phyloP scores from a whole-genome alignment of 2,888 invertebrate species.

The Hypomecis punctinalis region DNA sequence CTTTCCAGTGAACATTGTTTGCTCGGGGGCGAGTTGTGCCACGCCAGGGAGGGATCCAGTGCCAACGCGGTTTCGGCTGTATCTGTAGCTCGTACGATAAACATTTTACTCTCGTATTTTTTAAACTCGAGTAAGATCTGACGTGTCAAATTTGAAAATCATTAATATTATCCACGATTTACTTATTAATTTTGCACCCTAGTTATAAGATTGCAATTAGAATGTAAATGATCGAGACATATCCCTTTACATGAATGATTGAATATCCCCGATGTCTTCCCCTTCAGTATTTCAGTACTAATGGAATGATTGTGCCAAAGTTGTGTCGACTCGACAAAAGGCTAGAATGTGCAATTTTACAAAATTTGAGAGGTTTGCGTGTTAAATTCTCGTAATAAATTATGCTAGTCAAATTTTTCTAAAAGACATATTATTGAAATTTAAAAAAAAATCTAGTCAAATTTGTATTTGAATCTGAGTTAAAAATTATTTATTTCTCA shows the following conservation, averaged over 20 bases:
- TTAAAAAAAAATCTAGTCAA: conserved; percentile 76
- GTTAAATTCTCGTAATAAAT: conserved; percentile 48
- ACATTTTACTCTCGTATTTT: conserved; percentile 33
- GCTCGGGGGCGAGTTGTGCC: conserved; percentile 65
- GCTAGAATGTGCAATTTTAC: conserved; percentile 59
- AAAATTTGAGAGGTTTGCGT: conserved; percentile 58
- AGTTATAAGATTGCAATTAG: conserved; percentile 73
- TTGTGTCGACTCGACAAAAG: conserved; percentile 60
- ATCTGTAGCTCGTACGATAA: conserved; percentile 10
- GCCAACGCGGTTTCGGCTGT: conserved; percentile 63
- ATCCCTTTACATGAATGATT: conserved; percentile 68
- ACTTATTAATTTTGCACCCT: conserved; percentile 79
- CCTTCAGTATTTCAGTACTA: conserved; percentile 77
- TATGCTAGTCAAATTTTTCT: conserved; percentile 81
- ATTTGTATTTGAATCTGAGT: conserved; percentile 68
- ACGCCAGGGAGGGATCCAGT: conserved; percentile 65
- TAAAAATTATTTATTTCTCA: conserved; percentile 63
- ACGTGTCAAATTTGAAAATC: conserved; percentile 45
- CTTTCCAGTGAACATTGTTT: conserved; percentile 65
- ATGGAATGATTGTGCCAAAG: conserved; percentile 80
- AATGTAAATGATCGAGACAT: conserved; percentile 69
- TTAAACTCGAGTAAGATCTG: conserved; percentile 37
- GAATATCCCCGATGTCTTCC: conserved; percentile 75
- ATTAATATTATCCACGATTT: conserved; percentile 64
- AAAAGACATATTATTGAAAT: conserved; percentile 64